Evolutionary conservation across 2,888 invertebrate species (phyloP).

Genomic region (Macrophya alboannulata): DNA sequence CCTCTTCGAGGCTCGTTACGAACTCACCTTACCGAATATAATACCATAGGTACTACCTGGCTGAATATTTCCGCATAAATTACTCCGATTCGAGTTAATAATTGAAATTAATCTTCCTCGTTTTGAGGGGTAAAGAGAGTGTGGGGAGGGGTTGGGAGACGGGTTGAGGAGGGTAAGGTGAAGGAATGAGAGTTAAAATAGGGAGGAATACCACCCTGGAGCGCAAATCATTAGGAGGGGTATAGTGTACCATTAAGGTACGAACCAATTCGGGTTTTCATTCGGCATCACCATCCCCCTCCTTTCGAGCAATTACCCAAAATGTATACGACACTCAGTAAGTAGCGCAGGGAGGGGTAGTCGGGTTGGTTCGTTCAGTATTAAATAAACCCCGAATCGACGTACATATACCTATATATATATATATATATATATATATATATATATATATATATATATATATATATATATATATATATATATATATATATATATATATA

Average conservation of each 20-base stretch:
- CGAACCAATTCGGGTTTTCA: slow-evolving; percentile 18
- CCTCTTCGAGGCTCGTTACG: neutral
- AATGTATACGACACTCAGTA: slow-evolving; percentile 10
- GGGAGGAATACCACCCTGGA: neutral
- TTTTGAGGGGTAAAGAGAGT: neutral
- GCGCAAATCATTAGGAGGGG: neutral
- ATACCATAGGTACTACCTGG: neutral
- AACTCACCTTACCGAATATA: neutral
- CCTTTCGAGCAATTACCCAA: slow-evolving; percentile 26
- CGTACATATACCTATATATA: neutral
- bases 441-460: no score
- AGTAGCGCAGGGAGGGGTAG: neutral
- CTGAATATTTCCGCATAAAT: slow-evolving; percentile 28
- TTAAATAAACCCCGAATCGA: neutral
- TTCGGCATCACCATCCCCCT: neutral
- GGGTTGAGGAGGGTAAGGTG: neutral
- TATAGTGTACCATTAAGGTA: neutral
- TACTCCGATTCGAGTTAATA: slow-evolving; percentile 30
- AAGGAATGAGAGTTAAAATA: neutral
- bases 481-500: no score
- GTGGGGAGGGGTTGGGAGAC: no score
- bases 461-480: no score
- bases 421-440: neutral
- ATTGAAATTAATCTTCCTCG: slow-evolving; percentile 13
- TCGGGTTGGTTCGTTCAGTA: neutral